Evolutionary conservation across 1,140 invertebrate genomes (phyloP).

Genomic region (Zaprionus camerounensis): DNA sequence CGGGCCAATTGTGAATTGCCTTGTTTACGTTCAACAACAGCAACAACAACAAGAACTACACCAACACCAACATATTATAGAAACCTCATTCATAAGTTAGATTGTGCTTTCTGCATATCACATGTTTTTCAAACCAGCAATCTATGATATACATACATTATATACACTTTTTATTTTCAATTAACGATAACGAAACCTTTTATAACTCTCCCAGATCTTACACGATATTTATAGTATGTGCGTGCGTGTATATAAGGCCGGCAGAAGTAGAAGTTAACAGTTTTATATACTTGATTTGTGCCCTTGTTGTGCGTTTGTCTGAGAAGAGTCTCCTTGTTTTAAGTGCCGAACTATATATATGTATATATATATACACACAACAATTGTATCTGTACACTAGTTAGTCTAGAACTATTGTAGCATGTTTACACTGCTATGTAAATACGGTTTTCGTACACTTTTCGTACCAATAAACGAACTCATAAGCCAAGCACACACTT

Average conservation of each 20-base stretch:
- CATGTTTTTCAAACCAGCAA: conserved; percentile 32
- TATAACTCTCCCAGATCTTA: conserved; percentile 19
- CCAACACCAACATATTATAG: conserved; percentile 15
- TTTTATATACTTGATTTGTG: conserved; percentile 55
- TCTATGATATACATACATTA: conserved; percentile 39
- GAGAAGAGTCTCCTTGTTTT: conserved; percentile 74
- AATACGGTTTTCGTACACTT: conserved; percentile 51
- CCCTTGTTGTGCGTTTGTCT: conserved; percentile 47
- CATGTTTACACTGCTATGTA: conserved; percentile 48
- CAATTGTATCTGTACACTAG: conserved; percentile 11
- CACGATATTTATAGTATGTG: conserved; percentile 25
- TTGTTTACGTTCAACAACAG: conserved; percentile 13
- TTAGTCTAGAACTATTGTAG: conserved; percentile 20
- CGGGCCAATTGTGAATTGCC: conserved; percentile 12
- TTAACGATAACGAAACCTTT: not conserved
- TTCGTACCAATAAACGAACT: conserved; percentile 45
- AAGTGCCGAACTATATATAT: conserved; percentile 70
- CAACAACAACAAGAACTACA: not conserved
- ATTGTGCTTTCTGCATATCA: conserved; percentile 31
- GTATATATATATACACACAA: conserved; percentile 15
- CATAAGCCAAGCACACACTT: not conserved
- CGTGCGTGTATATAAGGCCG: not conserved
- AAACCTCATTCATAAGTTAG: conserved; percentile 38
- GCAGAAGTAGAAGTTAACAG: conserved; percentile 33
- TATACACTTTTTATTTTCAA: not conserved